Evolutionary conservation across 2,888 invertebrate genomes (phyloP).

Genomic region (Aproaerema taeniolella): DNA sequence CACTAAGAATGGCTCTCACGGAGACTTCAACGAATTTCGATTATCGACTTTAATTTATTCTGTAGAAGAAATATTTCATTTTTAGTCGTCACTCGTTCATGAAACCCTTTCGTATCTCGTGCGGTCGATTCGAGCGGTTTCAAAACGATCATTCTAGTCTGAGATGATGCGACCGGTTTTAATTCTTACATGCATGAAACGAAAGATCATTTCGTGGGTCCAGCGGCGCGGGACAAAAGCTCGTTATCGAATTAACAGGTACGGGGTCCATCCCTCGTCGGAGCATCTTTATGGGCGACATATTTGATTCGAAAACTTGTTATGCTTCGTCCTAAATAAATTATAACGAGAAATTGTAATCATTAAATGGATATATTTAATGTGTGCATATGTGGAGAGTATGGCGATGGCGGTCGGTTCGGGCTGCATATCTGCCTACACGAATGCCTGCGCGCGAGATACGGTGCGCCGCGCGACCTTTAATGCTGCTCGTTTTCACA

Average conservation of each 20-base stretch:
- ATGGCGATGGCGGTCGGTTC: constrained; percentile 26
- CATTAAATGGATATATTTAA: constrained; percentile 75
- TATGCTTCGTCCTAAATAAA: constrained; percentile 76
- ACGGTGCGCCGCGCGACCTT: constrained; percentile 58
- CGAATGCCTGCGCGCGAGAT: constrained; percentile 65
- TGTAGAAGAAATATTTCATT: constrained; percentile 73
- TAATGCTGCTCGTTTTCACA: constrained; percentile 52
- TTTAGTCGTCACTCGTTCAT: constrained; percentile 53
- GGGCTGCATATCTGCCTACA: constrained; percentile 59
- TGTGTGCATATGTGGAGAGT: constrained; percentile 53
- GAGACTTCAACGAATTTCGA: constrained; percentile 51
- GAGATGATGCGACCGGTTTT: constrained; percentile 66
- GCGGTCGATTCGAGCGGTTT: constrained; percentile 47
- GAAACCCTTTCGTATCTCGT: constrained; percentile 67
- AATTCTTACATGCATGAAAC: constrained; percentile 68
- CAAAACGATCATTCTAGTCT: constrained; percentile 65
- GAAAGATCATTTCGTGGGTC: constrained; percentile 61
- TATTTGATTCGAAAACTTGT: constrained; percentile 77
- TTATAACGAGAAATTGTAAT: constrained; percentile 77
- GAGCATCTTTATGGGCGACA: constrained; percentile 77
- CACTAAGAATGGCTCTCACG: constrained; percentile 52
- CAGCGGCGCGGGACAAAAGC: constrained; percentile 51
- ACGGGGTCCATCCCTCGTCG: constrained; percentile 67
- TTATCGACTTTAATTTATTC: constrained; percentile 76
- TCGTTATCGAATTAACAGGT: constrained; percentile 66